Base-by-base conservation (phyloP, 2,113 vertebrate genomes). In the Oncorhynchus clarkii region DNA sequence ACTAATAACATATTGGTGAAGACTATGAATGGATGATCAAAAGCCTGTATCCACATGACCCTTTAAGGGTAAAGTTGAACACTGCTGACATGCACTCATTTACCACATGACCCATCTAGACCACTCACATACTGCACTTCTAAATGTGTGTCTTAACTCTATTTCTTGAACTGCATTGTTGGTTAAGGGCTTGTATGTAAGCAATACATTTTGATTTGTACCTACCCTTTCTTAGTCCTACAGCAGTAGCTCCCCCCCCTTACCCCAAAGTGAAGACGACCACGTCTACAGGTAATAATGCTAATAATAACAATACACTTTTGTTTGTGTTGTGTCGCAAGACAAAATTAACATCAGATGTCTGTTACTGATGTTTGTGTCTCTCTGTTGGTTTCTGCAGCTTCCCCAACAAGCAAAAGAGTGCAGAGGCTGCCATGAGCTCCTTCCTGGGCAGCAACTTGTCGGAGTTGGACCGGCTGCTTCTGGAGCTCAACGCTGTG, bases 351-450 rank as follows among this genome's bases (percentile, higher is more conserved):
- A 64, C 24, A 9, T 64, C 24, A 24, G 60, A 26, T 64, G 20
- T 64, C 60, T n/a, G 60, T 26, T 64, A 9, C n/a, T 64, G 60
- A 26, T 64, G 60, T 26, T 29, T 22, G 22, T 8, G 14, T 74
- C 3, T 85, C 26, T 79, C 13, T 27, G 13, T 70, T 66, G 51
- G 51, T 79, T 60, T 16, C 13, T 31, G 18, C 81, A 97, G 97
- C 89, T 97, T 98, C 76, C 97, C 96, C 3, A 97, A 97, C 84
- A 98, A 98, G 85, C 96, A 95, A 89, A 98, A 96, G 88, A 95
- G 89, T 12, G 91, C 94, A 0, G 96, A 96, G 31, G 93, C 95
- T 1, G 89, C 93, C 78, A 96, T 95, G 93, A 96, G 93, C 85
- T 92, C 95, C 54, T 94, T 93, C 0, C 80, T 97, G 89, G 97